These are phyloP conservation scores for Pocillopora verrucosa DNA, from an alignment of 64 coral and sea anemone genomes.

Conservation along the genomic window DNA sequence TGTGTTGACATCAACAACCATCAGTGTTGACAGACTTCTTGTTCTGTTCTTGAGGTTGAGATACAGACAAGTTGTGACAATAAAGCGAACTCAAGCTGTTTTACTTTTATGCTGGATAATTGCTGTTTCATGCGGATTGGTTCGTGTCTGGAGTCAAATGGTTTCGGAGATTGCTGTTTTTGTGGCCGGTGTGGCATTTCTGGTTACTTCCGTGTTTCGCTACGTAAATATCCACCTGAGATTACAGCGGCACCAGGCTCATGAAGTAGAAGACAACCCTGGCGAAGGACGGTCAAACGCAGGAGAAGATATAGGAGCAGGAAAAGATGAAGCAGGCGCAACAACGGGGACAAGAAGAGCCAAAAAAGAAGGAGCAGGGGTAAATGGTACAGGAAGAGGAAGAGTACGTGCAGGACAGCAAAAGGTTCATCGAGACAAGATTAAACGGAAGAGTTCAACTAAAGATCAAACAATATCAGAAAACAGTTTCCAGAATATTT, in stretches of 20 bases:
- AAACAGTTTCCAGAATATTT: not conserved
- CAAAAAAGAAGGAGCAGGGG: too few species aligned
- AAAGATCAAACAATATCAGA: not conserved
- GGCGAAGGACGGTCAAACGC: not conserved
- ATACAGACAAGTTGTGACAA: slow-evolving; percentile 1
- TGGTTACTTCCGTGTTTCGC: too few species aligned
- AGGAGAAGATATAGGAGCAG: too few species aligned
- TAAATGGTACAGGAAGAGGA: too few species aligned
- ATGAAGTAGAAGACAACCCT: not conserved
- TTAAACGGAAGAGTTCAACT: not conserved
- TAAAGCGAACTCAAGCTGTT: not conserved
- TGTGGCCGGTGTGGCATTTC: too few species aligned
- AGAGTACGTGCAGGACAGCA: too few species aligned
- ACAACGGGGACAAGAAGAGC: too few species aligned
- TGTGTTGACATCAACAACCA: not conserved
- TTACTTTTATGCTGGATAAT: not conserved
- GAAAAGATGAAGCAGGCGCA: too few species aligned
- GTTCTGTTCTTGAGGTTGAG: not conserved
- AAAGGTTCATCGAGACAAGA: too few species aligned
- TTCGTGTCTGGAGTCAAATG: too few species aligned
- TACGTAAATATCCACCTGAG: not conserved
- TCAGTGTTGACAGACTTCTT: not conserved
- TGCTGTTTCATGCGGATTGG: too few species aligned
- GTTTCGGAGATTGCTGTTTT: too few species aligned
- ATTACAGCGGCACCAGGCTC: not conserved